These are phyloP conservation scores for Platysternon megacephalum DNA, from an alignment of 2,113 vertebrate genomes.

Conservation along the genomic window DNA sequence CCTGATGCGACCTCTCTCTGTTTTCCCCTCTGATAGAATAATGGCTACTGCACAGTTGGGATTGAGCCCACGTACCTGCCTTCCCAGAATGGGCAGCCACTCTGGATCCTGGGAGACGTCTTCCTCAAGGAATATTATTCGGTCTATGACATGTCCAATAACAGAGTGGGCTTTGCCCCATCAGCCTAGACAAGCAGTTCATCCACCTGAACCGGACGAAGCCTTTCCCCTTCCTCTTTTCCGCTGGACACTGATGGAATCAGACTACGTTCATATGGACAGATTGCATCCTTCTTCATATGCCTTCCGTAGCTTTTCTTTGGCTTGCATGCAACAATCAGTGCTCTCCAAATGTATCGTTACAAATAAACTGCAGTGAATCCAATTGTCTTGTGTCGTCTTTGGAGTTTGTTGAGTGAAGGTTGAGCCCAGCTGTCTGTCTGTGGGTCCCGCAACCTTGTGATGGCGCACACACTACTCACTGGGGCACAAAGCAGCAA, in stretches of 20 bases:
- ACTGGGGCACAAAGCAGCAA: not conserved
- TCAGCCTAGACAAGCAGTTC: not conserved
- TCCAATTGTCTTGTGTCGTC: accelerated
- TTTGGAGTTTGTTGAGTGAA: not conserved
- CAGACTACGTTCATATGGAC: not conserved
- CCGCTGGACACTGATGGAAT: not conserved
- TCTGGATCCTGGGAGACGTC: conserved; percentile 53
- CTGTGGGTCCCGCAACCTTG: not conserved
- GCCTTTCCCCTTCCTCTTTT: not conserved
- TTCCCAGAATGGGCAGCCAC: conserved; percentile 59
- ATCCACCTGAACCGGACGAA: accelerated
- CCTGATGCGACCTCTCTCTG: accelerated
- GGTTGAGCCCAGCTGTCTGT: not conserved
- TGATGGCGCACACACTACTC: not conserved
- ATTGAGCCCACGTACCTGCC: conserved; percentile 74
- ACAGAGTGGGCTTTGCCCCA: conserved; percentile 64
- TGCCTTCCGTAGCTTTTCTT: not conserved
- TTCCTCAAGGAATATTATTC: conserved; percentile 77
- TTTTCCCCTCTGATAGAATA: conserved; percentile 13
- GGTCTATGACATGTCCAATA: conserved; percentile 67
- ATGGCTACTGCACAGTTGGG: conserved; percentile 63
- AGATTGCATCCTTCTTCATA: too few species aligned
- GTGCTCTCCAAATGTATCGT: not conserved
- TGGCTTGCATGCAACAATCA: accelerated
- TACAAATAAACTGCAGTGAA: not conserved